A percentile compares a stretch with the other conserved stretches of the same genome.
phyloP scores from a whole-genome alignment of 2,888 invertebrate genomes.

The Gymnoscelis rufifasciata region DNA sequence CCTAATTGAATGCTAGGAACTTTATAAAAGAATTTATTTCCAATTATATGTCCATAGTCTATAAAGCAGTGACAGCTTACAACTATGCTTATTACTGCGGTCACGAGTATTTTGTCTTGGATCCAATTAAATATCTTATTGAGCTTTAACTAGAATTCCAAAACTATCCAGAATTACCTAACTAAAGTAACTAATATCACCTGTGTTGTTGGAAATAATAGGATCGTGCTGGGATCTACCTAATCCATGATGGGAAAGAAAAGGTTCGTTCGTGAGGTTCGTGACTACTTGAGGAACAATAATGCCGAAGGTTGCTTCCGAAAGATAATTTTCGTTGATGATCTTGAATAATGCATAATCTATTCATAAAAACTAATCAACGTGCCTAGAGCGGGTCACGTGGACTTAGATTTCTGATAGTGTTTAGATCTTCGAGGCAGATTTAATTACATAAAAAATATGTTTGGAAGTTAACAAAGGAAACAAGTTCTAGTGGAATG shows the following conservation, averaged over 20 bases:
- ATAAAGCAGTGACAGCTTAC: too few relatives aligned
- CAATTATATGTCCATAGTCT: too few relatives aligned
- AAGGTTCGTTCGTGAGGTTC: constrained; percentile 21
- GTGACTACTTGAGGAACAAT: constrained; percentile 21
- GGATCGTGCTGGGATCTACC: constrained; percentile 22
- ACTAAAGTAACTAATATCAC: constrained; percentile 5
- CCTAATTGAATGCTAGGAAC: too few relatives aligned
- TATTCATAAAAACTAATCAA: constrained; percentile 9
- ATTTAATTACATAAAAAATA: too few relatives aligned
- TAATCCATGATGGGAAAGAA: constrained; percentile 22
- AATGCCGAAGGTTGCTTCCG: constrained; percentile 24
- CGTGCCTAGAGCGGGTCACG: too few relatives aligned
- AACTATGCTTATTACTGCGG: not conserved
- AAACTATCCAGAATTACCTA: not conserved
- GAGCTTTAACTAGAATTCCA: not conserved
- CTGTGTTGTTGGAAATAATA: constrained; percentile 16
- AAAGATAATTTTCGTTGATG: constrained; percentile 11
- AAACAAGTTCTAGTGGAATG: too few relatives aligned
- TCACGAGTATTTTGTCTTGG: not conserved
- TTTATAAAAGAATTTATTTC: too few relatives aligned
- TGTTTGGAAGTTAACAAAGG: too few relatives aligned
- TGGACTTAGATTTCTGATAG: too few relatives aligned
- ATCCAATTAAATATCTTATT: not conserved
- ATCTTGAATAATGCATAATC: constrained; percentile 11
- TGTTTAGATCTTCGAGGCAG: too few relatives aligned